phyloP scores from a whole-genome alignment of 1,140 invertebrate species.

The Elysia chlorotica region DNA sequence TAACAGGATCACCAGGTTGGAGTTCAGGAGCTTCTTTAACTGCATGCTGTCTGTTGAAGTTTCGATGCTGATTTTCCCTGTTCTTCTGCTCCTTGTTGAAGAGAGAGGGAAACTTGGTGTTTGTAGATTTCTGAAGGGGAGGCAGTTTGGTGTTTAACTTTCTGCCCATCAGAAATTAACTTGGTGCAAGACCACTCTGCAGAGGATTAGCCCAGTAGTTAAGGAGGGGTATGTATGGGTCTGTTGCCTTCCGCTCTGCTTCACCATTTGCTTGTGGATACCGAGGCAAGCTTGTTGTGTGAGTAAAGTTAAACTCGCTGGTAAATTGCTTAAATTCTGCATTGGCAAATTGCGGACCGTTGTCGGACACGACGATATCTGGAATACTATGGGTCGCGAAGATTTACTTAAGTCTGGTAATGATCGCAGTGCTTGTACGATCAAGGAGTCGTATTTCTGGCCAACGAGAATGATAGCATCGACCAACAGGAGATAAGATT shows the following conservation, averaged over 20 bases:
- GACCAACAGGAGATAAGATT: slow-evolving; percentile 24
- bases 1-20: not conserved
- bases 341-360: slow-evolving; percentile 35
- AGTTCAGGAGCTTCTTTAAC: not conserved
- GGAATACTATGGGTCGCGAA: slow-evolving; percentile 38
- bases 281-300: slow-evolving; percentile 25
- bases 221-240: not conserved
- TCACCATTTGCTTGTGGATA: slow-evolving; percentile 35
- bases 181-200: not conserved
- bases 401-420: slow-evolving; percentile 30
- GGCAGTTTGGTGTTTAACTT: not conserved
- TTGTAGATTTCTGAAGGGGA: not conserved
- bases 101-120: slow-evolving; percentile 2
- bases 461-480: slow-evolving; percentile 34
- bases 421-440: slow-evolving; percentile 12
- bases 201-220: slow-evolving; percentile 5
- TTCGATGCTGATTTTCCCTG: not conserved
- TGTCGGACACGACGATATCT: slow-evolving; percentile 32
- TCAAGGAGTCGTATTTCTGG: slow-evolving; percentile 21
- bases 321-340: slow-evolving; percentile 34
- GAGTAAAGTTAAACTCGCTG: slow-evolving; percentile 29
- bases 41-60: slow-evolving; percentile 3
- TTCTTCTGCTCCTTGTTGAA: not conserved
- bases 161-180: not conserved
- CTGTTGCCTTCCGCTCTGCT: slow-evolving; percentile 27